Evolutionary conservation across 2,888 invertebrate genomes (phyloP).

Genomic region (Acronicta aceris): DNA sequence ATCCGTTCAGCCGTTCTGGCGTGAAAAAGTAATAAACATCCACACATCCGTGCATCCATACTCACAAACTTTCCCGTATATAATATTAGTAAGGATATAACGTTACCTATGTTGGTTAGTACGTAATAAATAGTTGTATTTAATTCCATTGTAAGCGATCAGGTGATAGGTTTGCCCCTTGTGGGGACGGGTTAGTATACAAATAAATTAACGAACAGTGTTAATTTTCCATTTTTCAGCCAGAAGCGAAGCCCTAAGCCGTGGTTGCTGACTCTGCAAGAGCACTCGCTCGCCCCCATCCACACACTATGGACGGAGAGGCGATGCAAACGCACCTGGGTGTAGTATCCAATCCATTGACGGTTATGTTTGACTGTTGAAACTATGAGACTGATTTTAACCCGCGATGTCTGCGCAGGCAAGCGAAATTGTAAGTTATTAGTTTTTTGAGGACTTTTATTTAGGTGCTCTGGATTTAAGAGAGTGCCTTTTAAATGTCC

Average conservation of each 20-base stretch:
- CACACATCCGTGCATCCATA: too few species aligned
- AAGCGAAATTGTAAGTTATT: constrained; percentile 17
- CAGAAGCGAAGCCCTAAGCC: constrained; percentile 73
- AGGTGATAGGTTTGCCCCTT: too few species aligned
- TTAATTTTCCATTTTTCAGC: constrained; percentile 69
- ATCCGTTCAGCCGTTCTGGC: too few species aligned
- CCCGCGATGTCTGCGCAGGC: constrained; percentile 3
- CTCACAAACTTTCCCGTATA: too few species aligned
- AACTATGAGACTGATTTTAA: constrained; percentile 34
- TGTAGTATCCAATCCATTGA: constrained; percentile 65
- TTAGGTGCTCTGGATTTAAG: neutral
- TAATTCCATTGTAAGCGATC: constrained; percentile 13
- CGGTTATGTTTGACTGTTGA: constrained; percentile 29
- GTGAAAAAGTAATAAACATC: too few species aligned
- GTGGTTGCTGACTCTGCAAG: constrained; percentile 60
- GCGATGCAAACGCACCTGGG: constrained; percentile 70
- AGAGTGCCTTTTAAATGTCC: constrained; percentile 3
- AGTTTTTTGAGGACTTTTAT: neutral
- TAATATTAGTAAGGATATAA: too few species aligned
- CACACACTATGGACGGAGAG: constrained; percentile 78
- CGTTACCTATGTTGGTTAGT: too few species aligned
- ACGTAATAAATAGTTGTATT: neutral
- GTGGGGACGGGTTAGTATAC: too few species aligned
- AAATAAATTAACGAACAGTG: constrained; percentile 56
- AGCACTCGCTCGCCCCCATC: constrained; percentile 71